Base-by-base conservation (phyloP, 53 echinoderm and acorn worm genomes). In the Arbacia lixula region DNA sequence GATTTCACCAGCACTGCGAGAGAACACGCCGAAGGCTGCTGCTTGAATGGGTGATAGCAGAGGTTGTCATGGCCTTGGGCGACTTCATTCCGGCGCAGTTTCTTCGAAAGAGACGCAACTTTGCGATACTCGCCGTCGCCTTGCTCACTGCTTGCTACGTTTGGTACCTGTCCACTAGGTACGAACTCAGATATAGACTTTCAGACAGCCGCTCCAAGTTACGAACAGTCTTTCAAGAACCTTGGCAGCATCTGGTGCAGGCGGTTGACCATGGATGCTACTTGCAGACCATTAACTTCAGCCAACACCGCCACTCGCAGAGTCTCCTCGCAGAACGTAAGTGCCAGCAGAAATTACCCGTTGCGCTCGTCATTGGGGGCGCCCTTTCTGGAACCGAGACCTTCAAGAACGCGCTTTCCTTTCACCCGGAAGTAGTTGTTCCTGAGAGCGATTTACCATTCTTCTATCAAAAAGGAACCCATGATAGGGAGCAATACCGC, bases 361-460 rank as follows among this genome's bases (percentile, higher is more conserved):
- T 19, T 0, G 77, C 27, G 8, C 16, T 77, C 36, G 58, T 77
- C 36, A 4, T 39, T 3, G 77, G 77, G 4, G 77, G 25, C 32
- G 77, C 77, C 33, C 60, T 77, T 19, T 54, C 57, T 43, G 77
- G 77, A 21, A 54, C 77, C 21, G 1, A 24, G 22, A 77, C 77
- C 16, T 16, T 77, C 16, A 77, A 58, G 58, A 56, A 36, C 39
- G 77, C 77, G 25, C 77, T 77, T 40, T 77, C 77, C 9, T 77
- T 58, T 27, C 77, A 77, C 35, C 77, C 77, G 8, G 57, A 77
- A 12, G 77, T 77, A 6, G 60, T 58, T 25, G 77, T 77, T 1
- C 40, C 57, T 26, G 77, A 77, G 25, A n/a, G 21, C 60, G 43
- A 3, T 3, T 25, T 24, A 57, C 58, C 56, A 14, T 36, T 77